Evolutionary conservation across 2,888 invertebrate genomes (phyloP).

Genomic region (Dione vanillae): DNA sequence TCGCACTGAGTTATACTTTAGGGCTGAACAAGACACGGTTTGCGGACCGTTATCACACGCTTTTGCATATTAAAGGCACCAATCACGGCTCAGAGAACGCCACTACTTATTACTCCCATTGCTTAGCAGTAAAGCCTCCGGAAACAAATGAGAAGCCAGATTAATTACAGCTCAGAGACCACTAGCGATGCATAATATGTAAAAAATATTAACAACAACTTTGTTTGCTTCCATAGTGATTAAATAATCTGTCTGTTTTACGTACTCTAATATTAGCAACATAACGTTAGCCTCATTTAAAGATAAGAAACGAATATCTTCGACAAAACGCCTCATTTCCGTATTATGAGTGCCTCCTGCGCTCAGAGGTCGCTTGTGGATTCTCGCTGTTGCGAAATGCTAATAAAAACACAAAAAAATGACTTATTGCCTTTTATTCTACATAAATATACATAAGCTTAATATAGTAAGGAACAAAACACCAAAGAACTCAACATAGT

Average conservation of each 20-base stretch:
- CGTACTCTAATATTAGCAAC: too few relatives aligned
- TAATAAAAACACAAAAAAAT: constrained; percentile 1
- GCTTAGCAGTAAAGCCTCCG: constrained; percentile 54
- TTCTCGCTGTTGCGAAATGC: constrained; percentile 2
- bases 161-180: constrained; percentile 62
- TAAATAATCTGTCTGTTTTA: neutral
- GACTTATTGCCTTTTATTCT: neutral
- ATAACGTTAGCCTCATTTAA: neutral
- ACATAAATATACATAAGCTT: neutral
- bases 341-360: constrained; percentile 3
- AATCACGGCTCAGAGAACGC: constrained; percentile 60
- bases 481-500: neutral
- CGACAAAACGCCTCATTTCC: constrained; percentile 6
- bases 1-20: constrained; percentile 30
- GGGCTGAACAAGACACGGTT: constrained; percentile 42
- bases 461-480: neutral
- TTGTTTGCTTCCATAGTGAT: neutral
- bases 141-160: constrained; percentile 56
- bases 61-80: constrained; percentile 66
- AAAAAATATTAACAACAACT: constrained; percentile 51
- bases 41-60: constrained; percentile 49
- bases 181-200: constrained; percentile 47
- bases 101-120: constrained; percentile 61
- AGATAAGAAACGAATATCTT: constrained; percentile 13
- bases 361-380: neutral